Conservation (phyloP, 2,797 vertebrate species). For the Acrocephalus scirpaceus region DNA sequence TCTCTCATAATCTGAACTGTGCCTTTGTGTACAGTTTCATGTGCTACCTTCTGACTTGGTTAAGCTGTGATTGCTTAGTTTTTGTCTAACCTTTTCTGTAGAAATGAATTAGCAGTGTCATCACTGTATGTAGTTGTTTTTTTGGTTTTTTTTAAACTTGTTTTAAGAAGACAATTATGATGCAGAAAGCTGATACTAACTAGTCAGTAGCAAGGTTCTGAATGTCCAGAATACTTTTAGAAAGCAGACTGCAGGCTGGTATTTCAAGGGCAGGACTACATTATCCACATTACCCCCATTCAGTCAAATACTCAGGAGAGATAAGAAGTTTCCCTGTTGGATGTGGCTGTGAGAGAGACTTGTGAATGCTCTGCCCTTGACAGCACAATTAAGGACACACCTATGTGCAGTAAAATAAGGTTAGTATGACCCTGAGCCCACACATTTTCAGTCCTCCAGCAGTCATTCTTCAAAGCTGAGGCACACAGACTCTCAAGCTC, state of each 20-base stretch:
- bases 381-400: neutral
- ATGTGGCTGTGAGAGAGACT: neutral
- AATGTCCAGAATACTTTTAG: neutral
- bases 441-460: neutral
- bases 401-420: neutral
- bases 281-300: neutral
- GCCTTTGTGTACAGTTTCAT: neutral
- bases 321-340: neutral
- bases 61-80: neutral
- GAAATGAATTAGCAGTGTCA: neutral
- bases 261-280: neutral
- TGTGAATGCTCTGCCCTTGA: neutral
- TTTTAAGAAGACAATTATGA: neutral
- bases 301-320: neutral
- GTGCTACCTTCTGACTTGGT: neutral
- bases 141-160: rapidly evolving
- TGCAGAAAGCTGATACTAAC: neutral
- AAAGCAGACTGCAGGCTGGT: neutral
- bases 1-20: neutral
- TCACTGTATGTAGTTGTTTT: neutral
- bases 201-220: neutral
- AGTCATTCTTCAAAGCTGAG: neutral
- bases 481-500: neutral
- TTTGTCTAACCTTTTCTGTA: neutral
- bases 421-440: neutral